Conservation (phyloP, 1,140 invertebrate species). For the Heterodera schachtii region DNA sequence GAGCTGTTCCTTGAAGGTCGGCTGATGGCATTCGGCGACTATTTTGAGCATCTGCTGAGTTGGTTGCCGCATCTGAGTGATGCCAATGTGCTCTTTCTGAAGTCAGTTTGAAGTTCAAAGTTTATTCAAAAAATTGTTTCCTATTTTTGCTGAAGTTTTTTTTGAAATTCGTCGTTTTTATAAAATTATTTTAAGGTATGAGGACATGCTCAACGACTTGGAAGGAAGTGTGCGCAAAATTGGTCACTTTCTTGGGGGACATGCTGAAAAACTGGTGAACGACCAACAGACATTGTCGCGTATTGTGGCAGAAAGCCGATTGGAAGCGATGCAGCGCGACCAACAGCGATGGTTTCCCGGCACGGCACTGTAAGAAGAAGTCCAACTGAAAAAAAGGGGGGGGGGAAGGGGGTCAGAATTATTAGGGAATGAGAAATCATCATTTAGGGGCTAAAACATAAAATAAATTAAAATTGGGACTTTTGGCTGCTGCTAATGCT, state of each 20-base stretch:
- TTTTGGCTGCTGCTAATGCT: no score
- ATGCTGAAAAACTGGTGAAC: constrained; percentile 48
- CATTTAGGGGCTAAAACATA: no score
- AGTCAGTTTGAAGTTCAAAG: no score
- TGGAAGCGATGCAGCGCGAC: constrained; percentile 63
- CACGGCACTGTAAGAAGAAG: constrained; percentile 58
- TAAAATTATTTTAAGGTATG: constrained; percentile 43
- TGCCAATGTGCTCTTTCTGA: constrained; percentile 65
- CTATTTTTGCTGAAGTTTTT: neutral
- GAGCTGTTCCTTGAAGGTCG: constrained; percentile 63
- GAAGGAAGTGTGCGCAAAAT: constrained; percentile 51
- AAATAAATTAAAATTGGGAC: no score
- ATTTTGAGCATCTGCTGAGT: constrained; percentile 65
- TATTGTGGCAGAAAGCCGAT: constrained; percentile 53
- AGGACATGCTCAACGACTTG: constrained; percentile 61
- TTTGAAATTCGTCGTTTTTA: neutral
- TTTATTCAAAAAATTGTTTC: no score
- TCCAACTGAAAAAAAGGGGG: no score
- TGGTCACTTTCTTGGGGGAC: constrained; percentile 62
- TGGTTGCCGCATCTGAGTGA: constrained; percentile 62
- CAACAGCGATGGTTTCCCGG: constrained; percentile 62
- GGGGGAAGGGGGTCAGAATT: no score
- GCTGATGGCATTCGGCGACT: constrained; percentile 65
- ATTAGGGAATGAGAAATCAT: no score
- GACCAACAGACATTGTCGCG: constrained; percentile 40